phyloP scores from a whole-genome alignment of 2,113 vertebrate genomes.

The Murina feae region DNA sequence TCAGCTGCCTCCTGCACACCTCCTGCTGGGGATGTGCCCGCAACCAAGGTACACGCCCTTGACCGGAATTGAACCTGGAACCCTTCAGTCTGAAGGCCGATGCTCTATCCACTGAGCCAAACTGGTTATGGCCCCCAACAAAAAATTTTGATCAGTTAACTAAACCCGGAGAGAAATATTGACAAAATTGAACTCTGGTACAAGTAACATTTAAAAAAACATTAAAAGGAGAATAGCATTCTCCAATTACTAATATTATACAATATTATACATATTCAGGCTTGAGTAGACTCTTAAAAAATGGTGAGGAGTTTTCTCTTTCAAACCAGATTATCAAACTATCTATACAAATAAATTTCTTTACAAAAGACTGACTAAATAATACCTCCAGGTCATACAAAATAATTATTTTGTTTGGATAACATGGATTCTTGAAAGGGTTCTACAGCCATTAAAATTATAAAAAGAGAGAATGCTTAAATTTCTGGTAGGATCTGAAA shows the following conservation, averaged over 20 bases:
- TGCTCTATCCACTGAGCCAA: too few species aligned
- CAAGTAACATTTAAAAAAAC: constrained; percentile 58
- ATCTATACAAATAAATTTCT: background rate
- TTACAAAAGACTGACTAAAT: background rate
- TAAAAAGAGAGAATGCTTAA: background rate
- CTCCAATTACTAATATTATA: constrained; percentile 47
- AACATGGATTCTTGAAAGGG: background rate
- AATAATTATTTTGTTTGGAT: constrained; percentile 8
- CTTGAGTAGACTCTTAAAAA: background rate
- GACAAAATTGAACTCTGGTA: constrained; percentile 16
- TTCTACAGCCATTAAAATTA: background rate
- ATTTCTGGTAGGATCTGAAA: background rate
- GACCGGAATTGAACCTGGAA: too few species aligned
- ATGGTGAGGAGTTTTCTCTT: background rate
- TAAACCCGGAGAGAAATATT: constrained; percentile 31
- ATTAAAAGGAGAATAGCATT: background rate
- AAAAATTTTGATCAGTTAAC: constrained; percentile 50
- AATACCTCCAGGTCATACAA: background rate
- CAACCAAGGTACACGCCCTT: too few species aligned
- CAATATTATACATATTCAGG: constrained; percentile 33
- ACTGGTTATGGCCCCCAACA: too few species aligned
- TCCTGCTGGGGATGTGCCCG: too few species aligned
- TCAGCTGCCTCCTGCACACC: too few species aligned
- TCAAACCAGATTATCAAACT: constrained; percentile 21
- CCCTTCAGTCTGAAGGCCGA: too few species aligned